Conservation (phyloP, 2,113 vertebrate genomes). For the Callopanchax toddi region DNA sequence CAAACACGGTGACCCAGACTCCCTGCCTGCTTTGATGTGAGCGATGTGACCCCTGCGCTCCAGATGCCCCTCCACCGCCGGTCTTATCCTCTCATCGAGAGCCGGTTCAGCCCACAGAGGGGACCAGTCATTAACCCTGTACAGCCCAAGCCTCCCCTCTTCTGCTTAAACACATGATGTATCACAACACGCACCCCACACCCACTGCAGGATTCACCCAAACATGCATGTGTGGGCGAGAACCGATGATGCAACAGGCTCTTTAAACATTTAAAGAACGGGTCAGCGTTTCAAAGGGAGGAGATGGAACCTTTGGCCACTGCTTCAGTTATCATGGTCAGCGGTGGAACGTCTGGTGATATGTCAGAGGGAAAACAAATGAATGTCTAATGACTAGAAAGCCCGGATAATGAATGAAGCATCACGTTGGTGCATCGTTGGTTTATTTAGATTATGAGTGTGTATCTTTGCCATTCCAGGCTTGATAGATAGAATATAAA, state of each 20-base stretch:
- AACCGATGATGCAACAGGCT: constrained; percentile 74
- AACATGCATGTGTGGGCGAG: constrained; percentile 77
- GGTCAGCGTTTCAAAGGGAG: constrained; percentile 77
- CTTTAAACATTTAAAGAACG: constrained; percentile 80
- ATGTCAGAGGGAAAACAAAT: constrained; percentile 68
- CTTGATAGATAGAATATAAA: constrained; percentile 38
- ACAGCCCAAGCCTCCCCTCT: constrained; percentile 70
- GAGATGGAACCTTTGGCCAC: constrained; percentile 77
- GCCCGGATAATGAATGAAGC: constrained; percentile 65
- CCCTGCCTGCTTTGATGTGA: constrained; percentile 81
- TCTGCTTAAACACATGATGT: constrained; percentile 82
- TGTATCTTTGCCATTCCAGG: constrained; percentile 48
- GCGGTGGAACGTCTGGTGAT: constrained; percentile 69
- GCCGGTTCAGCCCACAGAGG: constrained; percentile 65
- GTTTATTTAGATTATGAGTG: constrained; percentile 72
- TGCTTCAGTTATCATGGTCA: constrained; percentile 78
- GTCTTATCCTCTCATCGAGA: constrained; percentile 77
- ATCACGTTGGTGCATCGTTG: constrained; percentile 44
- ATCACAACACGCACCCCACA: constrained; percentile 68
- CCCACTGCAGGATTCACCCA: constrained; percentile 67
- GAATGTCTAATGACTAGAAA: constrained; percentile 69
- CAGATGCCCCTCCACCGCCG: constrained; percentile 78
- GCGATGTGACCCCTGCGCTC: constrained; percentile 76
- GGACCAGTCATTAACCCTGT: constrained; percentile 79
- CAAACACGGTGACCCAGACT: constrained; percentile 76